Percentiles rank a stretch among this genome's conserved stretches.
phyloP scores from a whole-genome alignment of 2,113 vertebrate species.

The Tragulus kanchil region DNA sequence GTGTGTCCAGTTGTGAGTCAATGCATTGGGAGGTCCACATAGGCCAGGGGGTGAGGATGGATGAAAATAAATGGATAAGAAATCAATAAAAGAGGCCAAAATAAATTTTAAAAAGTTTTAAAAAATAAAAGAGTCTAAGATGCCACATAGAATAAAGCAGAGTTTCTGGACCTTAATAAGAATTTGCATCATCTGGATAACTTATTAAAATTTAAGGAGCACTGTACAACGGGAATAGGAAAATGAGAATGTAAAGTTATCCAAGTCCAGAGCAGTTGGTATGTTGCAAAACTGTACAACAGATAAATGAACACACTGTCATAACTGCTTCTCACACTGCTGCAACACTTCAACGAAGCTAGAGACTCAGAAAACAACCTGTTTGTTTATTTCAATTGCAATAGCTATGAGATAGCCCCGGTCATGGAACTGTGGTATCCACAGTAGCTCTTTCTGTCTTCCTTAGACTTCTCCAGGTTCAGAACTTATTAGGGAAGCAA shows the following conservation, averaged over 20 bases:
- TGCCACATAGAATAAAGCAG: no score
- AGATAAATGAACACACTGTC: not conserved
- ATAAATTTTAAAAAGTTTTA: no score
- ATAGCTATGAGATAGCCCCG: not conserved
- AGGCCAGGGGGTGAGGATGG: no score
- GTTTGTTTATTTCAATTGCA: not conserved
- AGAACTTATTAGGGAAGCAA: constrained; percentile 52
- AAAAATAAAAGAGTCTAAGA: no score
- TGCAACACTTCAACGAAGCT: not conserved
- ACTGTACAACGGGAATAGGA: no score
- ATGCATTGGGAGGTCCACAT: no score
- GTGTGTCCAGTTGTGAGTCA: no score
- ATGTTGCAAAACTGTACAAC: not conserved
- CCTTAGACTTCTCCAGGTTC: not conserved
- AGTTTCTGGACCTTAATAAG: not conserved
- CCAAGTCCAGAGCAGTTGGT: not conserved
- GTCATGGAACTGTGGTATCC: not conserved
- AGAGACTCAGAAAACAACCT: not conserved
- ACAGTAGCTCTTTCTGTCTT: not conserved
- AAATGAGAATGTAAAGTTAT: no score
- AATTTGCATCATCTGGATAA: not conserved
- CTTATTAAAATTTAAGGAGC: not conserved
- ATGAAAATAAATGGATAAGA: no score
- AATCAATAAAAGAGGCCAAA: no score
- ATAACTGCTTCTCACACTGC: not conserved